Base-by-base conservation (phyloP, 2,113 vertebrate genomes). In the Dicrurus megarhynchus region DNA sequence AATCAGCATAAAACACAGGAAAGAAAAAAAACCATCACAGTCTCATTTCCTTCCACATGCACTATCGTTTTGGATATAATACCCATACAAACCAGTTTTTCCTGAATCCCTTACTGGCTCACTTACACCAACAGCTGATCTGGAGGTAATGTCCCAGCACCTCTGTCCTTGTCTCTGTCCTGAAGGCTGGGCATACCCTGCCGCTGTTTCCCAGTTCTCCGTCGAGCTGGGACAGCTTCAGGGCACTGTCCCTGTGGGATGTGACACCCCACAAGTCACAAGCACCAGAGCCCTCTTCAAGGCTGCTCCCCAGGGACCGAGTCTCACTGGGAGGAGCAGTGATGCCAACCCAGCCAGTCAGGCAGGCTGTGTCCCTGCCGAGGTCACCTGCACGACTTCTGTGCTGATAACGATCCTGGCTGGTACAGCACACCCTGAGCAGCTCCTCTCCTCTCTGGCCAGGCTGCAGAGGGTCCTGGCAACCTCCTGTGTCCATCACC, bases 401-500 rank as follows among this genome's bases (percentile, higher is more conserved):
- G 61, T 7, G 35, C 35, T 67, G 42, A 2, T 2, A 32, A 15
- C 0, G 2, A 21, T 39, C 32, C 60, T 55, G 74, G 39, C 16
- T 1, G 3, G 20, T 19, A 20, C 26, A 64, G 26, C 61, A 90
- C 78, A 53, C n/a, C 41, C 73, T 4, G 1, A 49, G 41, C 46
- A n/a, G n/a, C n/a, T n/a, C n/a, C n/a, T n/a, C n/a, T n/a, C n/a
- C n/a, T n/a, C n/a, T n/a, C 53, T 3, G 3, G 19, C 24, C 39
- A 69, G 64, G 32, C 50, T 70, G 32, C 55, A 55, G 37, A 14
- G 49, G 13, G 4, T 70, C 19, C 4, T 3, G 26, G 21, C 30
- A 75, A 26, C 21, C 9, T 87, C 21, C 32, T 0, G 0, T 5
- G 21, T 30, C 41, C 42, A 50, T n/a, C 87, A 65, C 7, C 16